These are phyloP conservation scores for Phrynocephalus vlangalii DNA, from an alignment of 2,797 vertebrate species.

Conservation along the genomic window DNA sequence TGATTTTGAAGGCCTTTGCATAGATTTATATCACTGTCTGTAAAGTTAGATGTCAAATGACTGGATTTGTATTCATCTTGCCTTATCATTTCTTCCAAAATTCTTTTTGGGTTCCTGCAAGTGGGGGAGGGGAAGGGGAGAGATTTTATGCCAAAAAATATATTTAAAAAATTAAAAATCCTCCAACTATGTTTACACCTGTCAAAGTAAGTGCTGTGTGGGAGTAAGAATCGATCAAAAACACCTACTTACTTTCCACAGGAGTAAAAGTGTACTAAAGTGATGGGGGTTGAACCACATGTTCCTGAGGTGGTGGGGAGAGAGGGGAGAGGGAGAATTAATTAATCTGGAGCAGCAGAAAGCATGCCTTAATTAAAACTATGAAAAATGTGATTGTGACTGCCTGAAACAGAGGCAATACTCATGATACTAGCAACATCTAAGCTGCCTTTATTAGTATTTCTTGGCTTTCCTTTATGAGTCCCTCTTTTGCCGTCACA, in stretches of 20 bases:
- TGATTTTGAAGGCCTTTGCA: neutral
- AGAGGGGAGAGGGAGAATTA: slow-evolving; percentile 41
- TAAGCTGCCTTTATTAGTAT: slow-evolving; percentile 21
- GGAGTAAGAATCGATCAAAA: slow-evolving; percentile 7
- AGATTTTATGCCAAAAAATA: slow-evolving; percentile 11
- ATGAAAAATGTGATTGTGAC: slow-evolving; percentile 21
- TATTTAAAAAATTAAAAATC: neutral
- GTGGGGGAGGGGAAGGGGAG: neutral
- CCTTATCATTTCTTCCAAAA: neutral
- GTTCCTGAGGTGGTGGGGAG: neutral
- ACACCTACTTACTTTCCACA: neutral
- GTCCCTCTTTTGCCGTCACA: slow-evolving; percentile 9
- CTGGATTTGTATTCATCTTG: neutral
- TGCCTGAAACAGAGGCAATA: slow-evolving; percentile 44
- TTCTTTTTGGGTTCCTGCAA: neutral
- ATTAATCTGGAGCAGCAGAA: slow-evolving; percentile 27
- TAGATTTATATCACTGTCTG: neutral
- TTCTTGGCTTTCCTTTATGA: slow-evolving; percentile 25
- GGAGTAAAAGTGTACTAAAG: neutral
- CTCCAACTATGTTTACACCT: slow-evolving; percentile 26
- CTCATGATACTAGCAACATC: slow-evolving; percentile 39
- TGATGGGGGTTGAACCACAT: slow-evolving; percentile 6
- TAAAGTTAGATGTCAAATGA: neutral
- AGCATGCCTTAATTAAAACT: slow-evolving; percentile 52
- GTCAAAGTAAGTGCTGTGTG: slow-evolving; percentile 22